Conservation (phyloP, 2,113 vertebrate genomes). For the Notechis scutatus region DNA sequence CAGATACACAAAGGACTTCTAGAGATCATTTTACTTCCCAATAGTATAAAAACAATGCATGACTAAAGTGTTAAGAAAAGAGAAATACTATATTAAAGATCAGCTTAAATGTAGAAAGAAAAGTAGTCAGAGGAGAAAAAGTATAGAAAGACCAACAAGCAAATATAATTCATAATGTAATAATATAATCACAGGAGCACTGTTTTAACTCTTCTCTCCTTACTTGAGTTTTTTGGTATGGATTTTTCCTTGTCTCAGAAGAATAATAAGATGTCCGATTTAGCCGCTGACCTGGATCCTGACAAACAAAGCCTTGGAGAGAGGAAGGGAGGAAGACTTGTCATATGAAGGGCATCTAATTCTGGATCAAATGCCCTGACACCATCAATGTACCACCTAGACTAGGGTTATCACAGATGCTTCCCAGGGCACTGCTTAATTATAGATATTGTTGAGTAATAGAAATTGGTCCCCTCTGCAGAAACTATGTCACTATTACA, state of each 20-base stretch:
- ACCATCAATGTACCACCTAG: background rate
- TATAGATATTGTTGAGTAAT: background rate
- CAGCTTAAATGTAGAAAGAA: background rate
- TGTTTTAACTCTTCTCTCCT: conserved; percentile 29
- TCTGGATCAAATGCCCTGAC: background rate
- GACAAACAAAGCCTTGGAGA: conserved; percentile 86
- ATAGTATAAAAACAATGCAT: background rate
- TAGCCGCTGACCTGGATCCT: conserved; percentile 79
- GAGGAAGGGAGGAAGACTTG: conserved; percentile 24
- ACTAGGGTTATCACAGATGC: background rate
- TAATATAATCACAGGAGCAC: background rate
- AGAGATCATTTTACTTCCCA: background rate
- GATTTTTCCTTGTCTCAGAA: conserved; percentile 73
- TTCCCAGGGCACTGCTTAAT: conserved; percentile 19
- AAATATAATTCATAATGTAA: background rate
- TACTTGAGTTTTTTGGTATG: conserved; percentile 81
- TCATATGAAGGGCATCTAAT: conserved; percentile 27
- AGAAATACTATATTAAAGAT: background rate
- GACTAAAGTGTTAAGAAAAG: background rate
- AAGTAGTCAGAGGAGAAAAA: background rate
- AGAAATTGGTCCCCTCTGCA: background rate
- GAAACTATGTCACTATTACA: background rate
- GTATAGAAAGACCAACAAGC: background rate
- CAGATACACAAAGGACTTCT: background rate
- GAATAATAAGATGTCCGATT: conserved; percentile 65